Evolutionary conservation across 2,797 vertebrate genomes (phyloP), one percentile per base, ranked within the genome.

Genomic region (Argentina silus): DNA sequence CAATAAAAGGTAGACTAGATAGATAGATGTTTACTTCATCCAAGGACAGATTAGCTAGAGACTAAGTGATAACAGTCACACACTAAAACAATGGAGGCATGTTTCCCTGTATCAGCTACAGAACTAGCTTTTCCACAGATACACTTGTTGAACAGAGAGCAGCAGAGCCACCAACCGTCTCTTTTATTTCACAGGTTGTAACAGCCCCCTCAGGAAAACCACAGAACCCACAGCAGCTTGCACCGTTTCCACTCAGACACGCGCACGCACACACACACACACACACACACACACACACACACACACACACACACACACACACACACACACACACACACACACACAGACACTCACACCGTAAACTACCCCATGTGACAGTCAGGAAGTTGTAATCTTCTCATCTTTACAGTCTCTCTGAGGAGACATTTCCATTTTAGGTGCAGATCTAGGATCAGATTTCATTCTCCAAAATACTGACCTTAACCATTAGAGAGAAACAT

Each of bases 271-370:
- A 44, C 53, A 57, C 36, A 45, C 14, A 45, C 23, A 65, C 63
- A 19, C 63, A 63, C 21, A 63, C 60, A 63, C 60, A 43, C 60
- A 63, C 60, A 63, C 60, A 63, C 61, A 43, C 23, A 63, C 23
- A 3, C 61, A n/a, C 62, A n/a, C 15, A 64, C 62, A 64, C 62
- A 64, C 10, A 10, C 42, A 64, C 11, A 44, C 27, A 64, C 12
- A 64, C 42, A 63, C 61, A 64, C 62, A 64, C 62, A 64, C 9
- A 27, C 62, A 64, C 19, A 63, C 61, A 63, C 61, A 63, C 11
- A 62, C 60, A 62, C 60, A 62, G 1, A 43, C 62, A 48, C 23
- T 45, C 23, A 66, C 64, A 50, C 17, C 12, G 14, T 7, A 42
- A 47, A 48, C 47, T 50, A 50, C 19, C 21, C 64, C 47, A 66